Base-by-base conservation (phyloP, 2,888 invertebrate genomes). In the Drosophila kambysellisi region DNA sequence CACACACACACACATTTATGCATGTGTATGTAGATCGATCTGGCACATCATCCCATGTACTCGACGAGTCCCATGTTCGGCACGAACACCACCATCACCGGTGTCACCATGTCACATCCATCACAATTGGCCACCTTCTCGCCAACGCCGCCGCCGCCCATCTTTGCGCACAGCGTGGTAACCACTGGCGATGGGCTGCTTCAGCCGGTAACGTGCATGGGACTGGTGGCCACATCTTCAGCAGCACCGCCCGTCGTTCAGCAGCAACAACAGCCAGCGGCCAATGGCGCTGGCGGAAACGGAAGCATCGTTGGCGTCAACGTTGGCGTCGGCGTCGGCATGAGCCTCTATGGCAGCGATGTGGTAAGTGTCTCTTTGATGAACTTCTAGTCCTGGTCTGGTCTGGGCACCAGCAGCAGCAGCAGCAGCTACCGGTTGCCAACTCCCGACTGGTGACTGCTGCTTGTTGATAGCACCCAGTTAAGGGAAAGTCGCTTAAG, bases 51-150 rank as follows among this genome's bases (percentile, higher is more conserved):
- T 90, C 91, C 93, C 70, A 92, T 93, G 93, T 93, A 93, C 82
- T 92, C 93, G 60, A 93, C 93, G 64, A 93, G 92, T 88, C 91
- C 93, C 61, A 93, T 93, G 92, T 93, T 92, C 72, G 92, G 92
- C 77, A 89, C 91, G 57, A 92, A 92, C 69, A 89, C 85, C 74
- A 92, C 92, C 82, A 91, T 91, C 81, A 92, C 92, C 72, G 93
- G 93, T 76, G 92, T 93, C 81, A 93, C 93, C 70, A 93, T 93
- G 93, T 93, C 93, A 76, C 93, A 93, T 92, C 93, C 93, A 87
- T 92, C 93, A 85, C 93, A 93, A 88, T 82, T 93, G 91, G 92
- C 92, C 82, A 93, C 93, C 79, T 93, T 93, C 81, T 91, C 93
- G 70, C 83, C 92, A 73, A 88, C 93, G 75, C 92, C 93, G 68